Base-by-base conservation (phyloP, 2,888 invertebrate species). In the Metalampra italica region DNA sequence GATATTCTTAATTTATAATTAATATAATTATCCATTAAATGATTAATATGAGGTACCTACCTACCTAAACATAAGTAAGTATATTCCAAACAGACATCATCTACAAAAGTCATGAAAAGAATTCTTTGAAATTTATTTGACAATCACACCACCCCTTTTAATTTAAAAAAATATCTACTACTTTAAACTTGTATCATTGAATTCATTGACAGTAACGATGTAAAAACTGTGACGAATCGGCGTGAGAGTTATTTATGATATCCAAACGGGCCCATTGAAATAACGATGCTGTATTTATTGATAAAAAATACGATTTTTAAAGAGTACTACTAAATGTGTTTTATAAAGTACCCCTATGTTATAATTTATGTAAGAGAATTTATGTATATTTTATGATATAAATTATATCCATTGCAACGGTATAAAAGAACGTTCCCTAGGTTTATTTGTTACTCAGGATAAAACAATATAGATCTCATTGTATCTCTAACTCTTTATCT, bases 161-260 rank as follows among this genome's bases (percentile, higher is more conserved):
- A 51, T 54, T 50, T 45, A 48, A 43, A 42, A 36, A 45, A 49
- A 49, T 50, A 39, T 45, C 43, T 39, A 44, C 46, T 29, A 51
- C 51, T 69, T 68, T 64, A 66, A 66, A 57, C 66, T 66, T 44
- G 46, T 57, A 13, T 22, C 67, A 78, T 76, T 76, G 77, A 72
- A 3, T 9, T 22, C 67, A 78, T 76, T 76, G 77, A 72, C 59
- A 71, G 73, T 71, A 78, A 78, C 64, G 65, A 77, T 66, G 71
- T 76, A 75, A 84, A 78, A 78, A 77, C 78, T 76, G 63, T 85
- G 78, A 78, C 84, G 78, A 84, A 87, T 81, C 63, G 52, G 59
- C 66, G 60, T 77, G 71, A 77, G 70, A 74, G 72, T 75, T 67
- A 78, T 79, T 76, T 75, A 78, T 74, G 59, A 64, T 64, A 63